Conservation (phyloP, 2,797 vertebrate species). For the Botia kubotai region DNA sequence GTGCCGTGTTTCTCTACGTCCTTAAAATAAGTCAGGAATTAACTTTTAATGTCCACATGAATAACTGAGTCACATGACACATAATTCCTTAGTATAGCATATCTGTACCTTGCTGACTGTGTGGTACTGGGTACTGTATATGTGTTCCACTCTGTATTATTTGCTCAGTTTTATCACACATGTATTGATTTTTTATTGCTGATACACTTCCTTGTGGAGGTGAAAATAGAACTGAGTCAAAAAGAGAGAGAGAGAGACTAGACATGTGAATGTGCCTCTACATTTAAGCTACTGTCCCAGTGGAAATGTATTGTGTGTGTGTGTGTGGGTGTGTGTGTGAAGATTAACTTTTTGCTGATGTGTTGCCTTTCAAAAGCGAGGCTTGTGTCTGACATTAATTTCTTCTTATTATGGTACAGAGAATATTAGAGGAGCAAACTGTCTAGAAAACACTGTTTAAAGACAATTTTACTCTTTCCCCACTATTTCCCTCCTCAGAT, state of each 20-base stretch:
- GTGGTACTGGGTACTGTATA: not conserved
- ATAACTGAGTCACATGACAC: not conserved
- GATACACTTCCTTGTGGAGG: slow-evolving; percentile 27
- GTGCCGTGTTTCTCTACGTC: not conserved
- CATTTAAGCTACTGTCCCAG: slow-evolving; percentile 21
- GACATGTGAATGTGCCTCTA: slow-evolving; percentile 17
- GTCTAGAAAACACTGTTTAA: slow-evolving; percentile 32
- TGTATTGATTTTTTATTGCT: slow-evolving; percentile 52
- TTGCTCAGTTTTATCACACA: slow-evolving; percentile 24
- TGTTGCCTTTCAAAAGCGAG: slow-evolving; percentile 23
- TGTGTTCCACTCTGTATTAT: slow-evolving; percentile 9
- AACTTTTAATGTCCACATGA: not conserved
- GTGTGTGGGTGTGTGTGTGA: not conserved
- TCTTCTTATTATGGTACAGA: slow-evolving; percentile 22
- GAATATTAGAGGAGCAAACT: slow-evolving; percentile 29
- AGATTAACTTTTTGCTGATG: slow-evolving; percentile 33
- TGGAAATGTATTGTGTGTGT: slow-evolving; percentile 26
- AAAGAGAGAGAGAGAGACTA: not conserved
- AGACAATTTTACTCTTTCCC: slow-evolving; percentile 17
- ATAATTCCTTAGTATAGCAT: not conserved
- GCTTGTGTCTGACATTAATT: slow-evolving; percentile 38
- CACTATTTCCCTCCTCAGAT: slow-evolving; percentile 12
- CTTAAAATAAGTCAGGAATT: not conserved
- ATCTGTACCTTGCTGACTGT: not conserved
- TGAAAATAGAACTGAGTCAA: slow-evolving; percentile 48